These are phyloP conservation scores for Vireo altiloquus DNA, from an alignment of 2,113 vertebrate genomes.

Conservation along the genomic window DNA sequence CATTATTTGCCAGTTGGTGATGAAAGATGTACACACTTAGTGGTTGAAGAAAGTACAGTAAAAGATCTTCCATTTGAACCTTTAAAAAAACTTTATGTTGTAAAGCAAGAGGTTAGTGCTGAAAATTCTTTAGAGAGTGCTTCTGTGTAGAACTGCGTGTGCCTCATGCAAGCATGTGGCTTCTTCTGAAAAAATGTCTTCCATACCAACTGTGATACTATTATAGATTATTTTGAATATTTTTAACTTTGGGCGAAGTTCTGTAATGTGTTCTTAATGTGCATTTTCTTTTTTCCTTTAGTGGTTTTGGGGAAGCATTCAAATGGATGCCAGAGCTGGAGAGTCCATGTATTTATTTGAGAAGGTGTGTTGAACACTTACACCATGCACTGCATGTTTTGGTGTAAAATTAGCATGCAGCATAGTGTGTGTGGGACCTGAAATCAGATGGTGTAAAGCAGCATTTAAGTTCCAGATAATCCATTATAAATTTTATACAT, in stretches of 20 bases:
- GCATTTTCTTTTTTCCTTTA: constrained; percentile 37
- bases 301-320: constrained; percentile 99
- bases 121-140: neutral
- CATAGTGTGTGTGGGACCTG: neutral
- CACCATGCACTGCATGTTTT: fast-evolving
- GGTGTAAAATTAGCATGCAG: neutral
- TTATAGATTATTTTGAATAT: neutral
- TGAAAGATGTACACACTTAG: constrained; percentile 90
- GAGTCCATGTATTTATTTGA: constrained; percentile 97
- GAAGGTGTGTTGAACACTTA: constrained; percentile 77
- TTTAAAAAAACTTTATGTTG: constrained; percentile 87
- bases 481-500: neutral
- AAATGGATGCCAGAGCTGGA: constrained; percentile 97
- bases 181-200: neutral
- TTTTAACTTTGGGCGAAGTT: neutral
- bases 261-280: neutral
- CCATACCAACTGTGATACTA: neutral
- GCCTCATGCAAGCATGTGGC: neutral
- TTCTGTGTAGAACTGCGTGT: neutral
- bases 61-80: constrained; percentile 90
- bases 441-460: neutral
- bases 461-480: neutral
- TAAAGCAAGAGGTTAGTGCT: constrained; percentile 93
- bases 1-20: constrained; percentile 81
- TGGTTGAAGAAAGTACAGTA: constrained; percentile 92